phyloP scores from a whole-genome alignment of 2,888 invertebrate genomes.

The Teleogryllus oceanicus region DNA sequence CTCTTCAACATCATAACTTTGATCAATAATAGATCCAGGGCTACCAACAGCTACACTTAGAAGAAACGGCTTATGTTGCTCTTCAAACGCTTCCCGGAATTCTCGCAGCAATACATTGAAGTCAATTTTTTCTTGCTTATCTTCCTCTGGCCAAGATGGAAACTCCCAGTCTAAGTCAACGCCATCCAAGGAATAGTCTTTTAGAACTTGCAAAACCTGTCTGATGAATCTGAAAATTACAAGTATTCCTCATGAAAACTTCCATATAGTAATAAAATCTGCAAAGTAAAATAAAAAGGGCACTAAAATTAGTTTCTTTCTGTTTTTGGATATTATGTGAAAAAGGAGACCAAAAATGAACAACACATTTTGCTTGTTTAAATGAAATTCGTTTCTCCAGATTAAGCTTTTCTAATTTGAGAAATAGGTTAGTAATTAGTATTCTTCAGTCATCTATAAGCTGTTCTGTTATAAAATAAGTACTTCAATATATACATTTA shows the following conservation, averaged over 20 bases:
- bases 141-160: constrained; percentile 57
- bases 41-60: constrained; percentile 78
- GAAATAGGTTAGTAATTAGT: too few species aligned
- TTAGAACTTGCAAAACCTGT: constrained; percentile 53
- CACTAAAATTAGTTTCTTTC: too few species aligned
- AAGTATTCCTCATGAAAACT: background rate
- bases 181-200: constrained; percentile 61
- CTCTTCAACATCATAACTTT: constrained; percentile 73
- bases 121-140: constrained; percentile 62
- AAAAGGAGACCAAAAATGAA: too few species aligned
- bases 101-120: constrained; percentile 72
- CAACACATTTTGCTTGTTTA: too few species aligned
- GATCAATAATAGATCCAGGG: constrained; percentile 67
- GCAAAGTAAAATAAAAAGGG: background rate
- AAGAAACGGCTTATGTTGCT: constrained; percentile 52
- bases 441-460: too few species aligned
- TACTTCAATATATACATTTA: too few species aligned
- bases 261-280: background rate
- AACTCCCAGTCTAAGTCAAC: constrained; percentile 86
- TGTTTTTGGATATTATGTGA: too few species aligned
- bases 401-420: too few species aligned
- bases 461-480: too few species aligned
- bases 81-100: constrained; percentile 62
- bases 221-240: constrained; percentile 51
- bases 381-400: too few species aligned